Percentiles rank a stretch among this genome's conserved stretches.
Evolutionary conservation across 2,888 invertebrate species (phyloP).

Genomic region (Eupithecia abbreviata): DNA sequence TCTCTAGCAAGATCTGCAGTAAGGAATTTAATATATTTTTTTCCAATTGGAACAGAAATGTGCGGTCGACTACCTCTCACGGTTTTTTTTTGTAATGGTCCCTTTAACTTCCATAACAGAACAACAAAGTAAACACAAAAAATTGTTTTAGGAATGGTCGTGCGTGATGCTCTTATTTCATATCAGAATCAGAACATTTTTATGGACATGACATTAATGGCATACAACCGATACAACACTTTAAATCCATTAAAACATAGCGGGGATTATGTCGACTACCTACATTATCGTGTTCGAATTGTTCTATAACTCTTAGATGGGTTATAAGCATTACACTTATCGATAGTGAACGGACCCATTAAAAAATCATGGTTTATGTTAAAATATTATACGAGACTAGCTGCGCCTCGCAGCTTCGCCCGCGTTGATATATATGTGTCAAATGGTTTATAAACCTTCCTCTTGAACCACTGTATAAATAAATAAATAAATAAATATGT

Average conservation of each 20-base stretch:
- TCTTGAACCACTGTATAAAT: too few relatives aligned
- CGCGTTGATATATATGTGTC: too few relatives aligned
- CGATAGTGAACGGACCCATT: conserved; percentile 44
- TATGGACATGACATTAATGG: conserved; percentile 70
- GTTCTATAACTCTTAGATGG: conserved; percentile 64
- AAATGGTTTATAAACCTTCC: too few relatives aligned
- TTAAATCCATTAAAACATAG: conserved; percentile 76
- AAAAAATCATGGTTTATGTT: conserved; percentile 46
- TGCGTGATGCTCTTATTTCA: conserved; percentile 50
- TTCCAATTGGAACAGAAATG: not conserved
- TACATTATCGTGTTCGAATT: conserved; percentile 62
- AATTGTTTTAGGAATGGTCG: conserved; percentile 35
- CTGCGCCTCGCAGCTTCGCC: too few relatives aligned
- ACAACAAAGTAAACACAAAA: not conserved
- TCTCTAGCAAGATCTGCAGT: conserved; percentile 11
- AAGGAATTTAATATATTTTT: conserved; percentile 26
- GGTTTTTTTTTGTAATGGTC: too few relatives aligned
- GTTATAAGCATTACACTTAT: conserved; percentile 52
- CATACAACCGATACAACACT: conserved; percentile 60
- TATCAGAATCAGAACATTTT: conserved; percentile 52
- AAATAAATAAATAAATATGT: too few relatives aligned
- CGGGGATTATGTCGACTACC: conserved; percentile 65
- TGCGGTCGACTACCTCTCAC: not conserved
- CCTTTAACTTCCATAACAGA: not conserved
- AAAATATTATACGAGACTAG: not conserved